These are phyloP conservation scores for Prenolepis imparis DNA, from an alignment of 2,888 invertebrate genomes.

Conservation along the genomic window DNA sequence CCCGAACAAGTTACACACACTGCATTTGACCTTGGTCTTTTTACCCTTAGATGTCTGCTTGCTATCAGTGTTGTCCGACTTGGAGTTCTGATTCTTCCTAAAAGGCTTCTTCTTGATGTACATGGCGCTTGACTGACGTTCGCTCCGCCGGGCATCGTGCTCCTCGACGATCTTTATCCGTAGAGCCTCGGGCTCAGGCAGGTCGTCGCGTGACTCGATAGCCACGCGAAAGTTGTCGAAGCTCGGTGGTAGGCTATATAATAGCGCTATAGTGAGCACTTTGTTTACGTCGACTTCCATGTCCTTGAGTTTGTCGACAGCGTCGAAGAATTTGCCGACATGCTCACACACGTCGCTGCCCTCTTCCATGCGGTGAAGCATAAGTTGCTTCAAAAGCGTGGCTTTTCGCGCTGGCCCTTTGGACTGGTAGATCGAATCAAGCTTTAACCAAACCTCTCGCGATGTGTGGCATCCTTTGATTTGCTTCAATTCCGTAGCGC, in stretches of 20 bases:
- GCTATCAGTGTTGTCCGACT: not conserved
- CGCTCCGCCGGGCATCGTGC: not conserved
- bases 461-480: not conserved
- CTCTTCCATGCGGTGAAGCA: conserved; percentile 1
- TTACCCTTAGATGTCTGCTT: not conserved
- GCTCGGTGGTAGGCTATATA: not conserved
- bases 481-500: not conserved
- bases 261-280: not conserved
- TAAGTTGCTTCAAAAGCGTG: not conserved
- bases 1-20: not conserved
- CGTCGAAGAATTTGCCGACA: not conserved
- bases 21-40: not conserved
- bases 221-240: not conserved
- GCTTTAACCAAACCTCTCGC: not conserved
- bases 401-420: not conserved
- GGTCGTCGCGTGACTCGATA: not conserved
- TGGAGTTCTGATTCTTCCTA: not conserved
- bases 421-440: not conserved
- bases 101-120: not conserved
- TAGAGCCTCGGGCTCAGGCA: not conserved
- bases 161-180: not conserved
- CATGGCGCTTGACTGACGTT: not conserved
- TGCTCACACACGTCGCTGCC: not conserved
- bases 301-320: not conserved
- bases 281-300: not conserved